phyloP scores from a whole-genome alignment of 2,888 invertebrate species.

The Chirona hameri region DNA sequence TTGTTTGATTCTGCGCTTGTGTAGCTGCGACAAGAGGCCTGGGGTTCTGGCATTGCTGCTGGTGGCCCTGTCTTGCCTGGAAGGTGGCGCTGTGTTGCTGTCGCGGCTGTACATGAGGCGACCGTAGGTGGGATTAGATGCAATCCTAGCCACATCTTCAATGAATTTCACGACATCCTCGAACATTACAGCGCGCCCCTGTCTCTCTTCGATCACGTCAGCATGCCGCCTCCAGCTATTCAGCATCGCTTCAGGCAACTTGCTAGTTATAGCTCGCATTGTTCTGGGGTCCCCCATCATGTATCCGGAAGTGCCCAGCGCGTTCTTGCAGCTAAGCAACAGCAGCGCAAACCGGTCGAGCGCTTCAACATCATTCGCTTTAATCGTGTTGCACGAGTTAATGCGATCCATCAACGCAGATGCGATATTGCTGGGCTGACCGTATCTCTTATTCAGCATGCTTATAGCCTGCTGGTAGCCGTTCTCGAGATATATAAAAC shows the following conservation, averaged over 20 bases:
- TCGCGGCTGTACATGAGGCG: not conserved
- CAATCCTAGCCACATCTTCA: not conserved
- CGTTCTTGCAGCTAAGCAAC: not conserved
- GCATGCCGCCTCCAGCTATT: not conserved
- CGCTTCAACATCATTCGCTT: not conserved
- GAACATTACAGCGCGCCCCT: not conserved
- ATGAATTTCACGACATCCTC: not conserved
- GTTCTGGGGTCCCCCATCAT: not conserved
- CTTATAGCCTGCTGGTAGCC: not conserved
- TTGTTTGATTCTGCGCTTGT: too few species aligned
- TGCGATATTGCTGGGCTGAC: not conserved
- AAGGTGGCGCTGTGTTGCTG: too few species aligned
- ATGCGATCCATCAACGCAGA: not conserved
- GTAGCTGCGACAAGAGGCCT: too few species aligned
- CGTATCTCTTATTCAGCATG: not conserved
- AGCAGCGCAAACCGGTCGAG: not conserved
- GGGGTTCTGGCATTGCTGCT: too few species aligned
- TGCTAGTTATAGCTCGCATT: not conserved
- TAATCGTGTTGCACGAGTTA: not conserved
- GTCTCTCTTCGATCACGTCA: not conserved
- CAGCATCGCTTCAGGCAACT: not conserved
- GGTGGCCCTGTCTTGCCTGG: too few species aligned
- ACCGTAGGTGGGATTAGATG: not conserved
- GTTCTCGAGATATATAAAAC: not conserved
- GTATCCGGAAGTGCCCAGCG: not conserved